phyloP scores from a whole-genome alignment of 2,113 vertebrate genomes.

The Chrysemys picta region DNA sequence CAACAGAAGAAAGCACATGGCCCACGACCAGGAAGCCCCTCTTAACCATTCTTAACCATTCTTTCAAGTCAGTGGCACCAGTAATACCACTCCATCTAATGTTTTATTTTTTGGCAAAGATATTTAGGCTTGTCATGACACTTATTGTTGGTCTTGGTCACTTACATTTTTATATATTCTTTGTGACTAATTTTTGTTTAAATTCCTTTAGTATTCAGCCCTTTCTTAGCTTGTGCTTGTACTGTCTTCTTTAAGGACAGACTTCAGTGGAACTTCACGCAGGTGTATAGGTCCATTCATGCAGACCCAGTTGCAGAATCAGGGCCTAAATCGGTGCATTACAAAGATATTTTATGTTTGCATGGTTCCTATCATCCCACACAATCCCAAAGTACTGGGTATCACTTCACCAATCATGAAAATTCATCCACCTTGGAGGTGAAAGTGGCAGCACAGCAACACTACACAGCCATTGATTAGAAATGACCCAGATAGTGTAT shows the following conservation, averaged over 20 bases:
- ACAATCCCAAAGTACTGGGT: not conserved
- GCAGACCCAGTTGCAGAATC: not conserved
- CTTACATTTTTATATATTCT: not conserved
- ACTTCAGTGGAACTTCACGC: not conserved
- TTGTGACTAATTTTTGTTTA: not conserved
- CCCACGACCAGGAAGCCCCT: not conserved
- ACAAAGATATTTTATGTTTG: not conserved
- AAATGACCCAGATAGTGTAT: not conserved
- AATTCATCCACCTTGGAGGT: not conserved
- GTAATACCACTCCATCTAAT: not conserved
- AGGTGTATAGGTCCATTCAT: not conserved
- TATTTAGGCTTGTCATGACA: not conserved
- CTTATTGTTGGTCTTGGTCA: not conserved
- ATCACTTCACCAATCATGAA: not conserved
- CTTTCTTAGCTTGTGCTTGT: not conserved
- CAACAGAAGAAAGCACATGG: not conserved
- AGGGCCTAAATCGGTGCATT: not conserved
- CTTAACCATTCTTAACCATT: not conserved
- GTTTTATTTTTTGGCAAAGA: not conserved
- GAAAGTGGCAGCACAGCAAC: not conserved
- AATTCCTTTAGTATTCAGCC: not conserved
- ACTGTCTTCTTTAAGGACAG: not conserved
- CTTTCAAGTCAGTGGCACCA: rapidly evolving
- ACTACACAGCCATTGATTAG: not conserved
- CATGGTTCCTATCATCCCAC: not conserved